Evolutionary conservation across 2,888 invertebrate species (phyloP), one percentile per base, ranked within the genome.

Genomic region (Dynastes grantii): DNA sequence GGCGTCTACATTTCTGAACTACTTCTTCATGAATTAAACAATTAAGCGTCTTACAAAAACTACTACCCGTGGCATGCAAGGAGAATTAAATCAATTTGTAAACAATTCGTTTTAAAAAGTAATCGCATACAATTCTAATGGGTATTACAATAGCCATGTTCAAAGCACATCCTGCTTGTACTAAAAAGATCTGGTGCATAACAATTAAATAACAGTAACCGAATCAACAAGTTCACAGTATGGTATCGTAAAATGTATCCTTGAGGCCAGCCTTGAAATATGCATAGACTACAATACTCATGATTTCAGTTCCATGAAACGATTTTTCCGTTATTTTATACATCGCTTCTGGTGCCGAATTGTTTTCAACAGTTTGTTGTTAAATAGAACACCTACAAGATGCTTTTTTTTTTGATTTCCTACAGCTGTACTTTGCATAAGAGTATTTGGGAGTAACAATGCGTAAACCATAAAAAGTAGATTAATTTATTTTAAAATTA

Each of bases 171-270:
- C 73, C 73, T 73, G 73, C 73, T 73, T 58, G 58, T 73, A 73
- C 73, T 73, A 73, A 73, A 76, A 67, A 76, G 65, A 71, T 78
- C 71, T 78, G 78, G 78, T 78, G 78, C 78, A 78, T 78, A 78
- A 78, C 78, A 71, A 78, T 78, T 78, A 78, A 78, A 78, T 78
- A 78, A 78, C 78, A 78, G 78, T 78, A 67, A 37, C 64, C 65
- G 73, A 53, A 58, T 55, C 22, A 76, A 55, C 67, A 76, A 76
- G 67, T 67, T 76, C 65, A 67, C 55, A 76, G 55, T 40, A 51
- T 76, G 22, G 40, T 73, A 64, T 76, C 67, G 67, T 67, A 67
- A 76, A 55, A 67, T 67, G 55, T 67, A 76, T 76, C 76, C 76
- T 76, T 76, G 76, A 76, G 55, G 29, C 65, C 55, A 55, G 67